Conservation (phyloP, 2,113 vertebrate genomes). For the Pyrgilauda ruficollis region DNA sequence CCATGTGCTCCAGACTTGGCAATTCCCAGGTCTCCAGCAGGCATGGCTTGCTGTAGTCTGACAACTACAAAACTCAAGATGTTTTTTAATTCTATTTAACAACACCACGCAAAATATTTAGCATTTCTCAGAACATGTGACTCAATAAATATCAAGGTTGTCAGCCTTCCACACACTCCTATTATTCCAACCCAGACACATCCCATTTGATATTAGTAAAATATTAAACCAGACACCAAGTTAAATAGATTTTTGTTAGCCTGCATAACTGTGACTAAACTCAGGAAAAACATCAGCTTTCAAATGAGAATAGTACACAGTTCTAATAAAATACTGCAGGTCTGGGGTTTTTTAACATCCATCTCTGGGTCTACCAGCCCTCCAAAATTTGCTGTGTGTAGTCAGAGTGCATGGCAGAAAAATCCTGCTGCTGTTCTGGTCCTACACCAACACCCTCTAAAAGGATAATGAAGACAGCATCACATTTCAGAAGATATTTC, state of each 20-base stretch:
- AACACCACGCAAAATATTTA: neutral
- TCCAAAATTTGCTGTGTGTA: neutral
- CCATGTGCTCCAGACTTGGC: neutral
- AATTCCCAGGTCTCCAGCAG: neutral
- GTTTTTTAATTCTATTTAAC: neutral
- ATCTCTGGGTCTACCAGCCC: neutral
- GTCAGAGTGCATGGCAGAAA: neutral
- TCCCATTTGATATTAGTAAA: neutral
- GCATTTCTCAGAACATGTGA: neutral
- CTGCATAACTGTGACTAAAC: neutral
- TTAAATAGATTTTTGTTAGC: neutral
- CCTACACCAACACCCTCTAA: neutral
- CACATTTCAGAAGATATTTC: slow-evolving; percentile 27
- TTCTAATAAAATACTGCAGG: neutral
- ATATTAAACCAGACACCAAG: neutral
- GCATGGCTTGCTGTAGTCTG: neutral
- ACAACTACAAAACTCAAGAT: neutral
- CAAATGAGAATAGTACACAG: neutral
- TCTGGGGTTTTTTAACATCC: neutral
- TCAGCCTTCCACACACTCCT: neutral
- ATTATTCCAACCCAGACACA: neutral
- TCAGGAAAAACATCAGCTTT: neutral
- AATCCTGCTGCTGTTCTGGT: neutral
- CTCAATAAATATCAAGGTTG: neutral
- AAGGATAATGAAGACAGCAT: slow-evolving; percentile 32